Conservation (phyloP, 1,140 invertebrate genomes). For the Calosoma granatense region DNA sequence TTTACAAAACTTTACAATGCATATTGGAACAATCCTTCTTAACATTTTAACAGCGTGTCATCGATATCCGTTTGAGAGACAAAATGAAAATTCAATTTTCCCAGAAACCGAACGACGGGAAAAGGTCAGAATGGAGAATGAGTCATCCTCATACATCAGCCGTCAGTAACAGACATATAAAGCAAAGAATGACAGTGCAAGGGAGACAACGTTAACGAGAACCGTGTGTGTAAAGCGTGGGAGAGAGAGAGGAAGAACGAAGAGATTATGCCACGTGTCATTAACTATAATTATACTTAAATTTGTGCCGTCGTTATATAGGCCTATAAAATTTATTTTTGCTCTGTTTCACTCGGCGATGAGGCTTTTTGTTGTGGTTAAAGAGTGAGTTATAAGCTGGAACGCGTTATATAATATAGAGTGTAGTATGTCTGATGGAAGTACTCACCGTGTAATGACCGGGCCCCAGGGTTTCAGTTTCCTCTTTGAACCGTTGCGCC, state of each 20-base stretch:
- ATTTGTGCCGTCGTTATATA: slow-evolving; percentile 3
- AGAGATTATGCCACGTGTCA: not conserved
- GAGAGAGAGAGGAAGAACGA: not conserved
- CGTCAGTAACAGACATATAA: not conserved
- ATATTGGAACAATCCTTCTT: not conserved
- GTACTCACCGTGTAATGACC: not conserved
- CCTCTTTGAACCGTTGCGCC: no score
- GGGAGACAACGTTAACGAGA: not conserved
- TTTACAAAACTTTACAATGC: no score
- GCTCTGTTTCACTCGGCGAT: not conserved
- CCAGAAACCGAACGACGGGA: not conserved
- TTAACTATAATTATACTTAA: slow-evolving; percentile 8
- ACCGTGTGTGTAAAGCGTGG: not conserved
- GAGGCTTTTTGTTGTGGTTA: not conserved
- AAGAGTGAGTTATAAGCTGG: not conserved
- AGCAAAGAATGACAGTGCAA: not conserved
- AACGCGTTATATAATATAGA: not conserved
- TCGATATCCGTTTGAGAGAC: not conserved
- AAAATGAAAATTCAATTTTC: slow-evolving; percentile 7
- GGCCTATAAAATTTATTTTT: slow-evolving; percentile 5
- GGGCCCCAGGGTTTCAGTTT: not conserved
- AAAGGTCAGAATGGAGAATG: slow-evolving; percentile 1
- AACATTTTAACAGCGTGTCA: slow-evolving; percentile 1
- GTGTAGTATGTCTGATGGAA: no score
- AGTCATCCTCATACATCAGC: slow-evolving; percentile 2